A percentile compares a stretch with the other conserved stretches of the same genome.
These are phyloP conservation scores for Chionomys nivalis DNA, from an alignment of 2,113 vertebrate species.

Conservation along the genomic window DNA sequence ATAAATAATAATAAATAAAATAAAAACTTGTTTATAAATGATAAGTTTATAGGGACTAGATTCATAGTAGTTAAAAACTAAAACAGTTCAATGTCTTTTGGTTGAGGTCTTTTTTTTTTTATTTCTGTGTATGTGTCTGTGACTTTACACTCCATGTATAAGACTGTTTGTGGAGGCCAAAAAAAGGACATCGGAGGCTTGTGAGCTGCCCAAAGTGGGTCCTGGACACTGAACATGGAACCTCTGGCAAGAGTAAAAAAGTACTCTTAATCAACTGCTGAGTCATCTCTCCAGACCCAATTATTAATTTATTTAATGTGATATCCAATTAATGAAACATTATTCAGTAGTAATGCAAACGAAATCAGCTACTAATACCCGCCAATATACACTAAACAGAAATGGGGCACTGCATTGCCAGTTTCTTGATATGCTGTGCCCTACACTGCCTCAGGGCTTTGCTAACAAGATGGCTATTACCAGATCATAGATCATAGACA, in stretches of 20 bases:
- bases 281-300: background rate
- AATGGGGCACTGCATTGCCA: background rate
- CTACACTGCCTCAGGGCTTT: background rate
- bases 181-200: background rate
- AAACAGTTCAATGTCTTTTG: background rate
- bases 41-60: conserved; percentile 34
- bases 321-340: background rate
- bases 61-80: background rate
- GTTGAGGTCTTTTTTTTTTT: background rate
- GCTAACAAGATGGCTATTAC: background rate
- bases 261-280: background rate
- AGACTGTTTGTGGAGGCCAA: background rate
- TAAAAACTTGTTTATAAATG: background rate
- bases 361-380: background rate
- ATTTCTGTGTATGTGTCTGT: background rate
- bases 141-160: background rate
- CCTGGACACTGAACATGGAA: background rate
- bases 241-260: background rate
- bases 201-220: background rate
- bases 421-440: background rate
- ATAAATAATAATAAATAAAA: background rate
- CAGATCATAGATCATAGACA: background rate
- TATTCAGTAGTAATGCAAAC: background rate
- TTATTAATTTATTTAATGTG: background rate
- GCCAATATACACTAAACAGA: background rate